Conservation (phyloP, 2,888 invertebrate species). For the Colletes collaris region DNA sequence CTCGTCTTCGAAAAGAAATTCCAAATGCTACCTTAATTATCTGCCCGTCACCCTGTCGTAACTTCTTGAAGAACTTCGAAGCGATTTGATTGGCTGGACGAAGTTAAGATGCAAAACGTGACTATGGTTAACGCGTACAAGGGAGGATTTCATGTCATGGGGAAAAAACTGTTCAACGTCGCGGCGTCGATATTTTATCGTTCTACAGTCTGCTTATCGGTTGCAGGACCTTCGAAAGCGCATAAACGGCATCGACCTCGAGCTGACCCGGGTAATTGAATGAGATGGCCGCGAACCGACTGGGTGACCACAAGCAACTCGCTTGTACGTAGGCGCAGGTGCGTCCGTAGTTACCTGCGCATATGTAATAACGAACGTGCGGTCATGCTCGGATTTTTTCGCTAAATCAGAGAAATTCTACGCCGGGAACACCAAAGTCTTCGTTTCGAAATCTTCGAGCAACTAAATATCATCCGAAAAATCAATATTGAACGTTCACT, state of each 20-base stretch:
- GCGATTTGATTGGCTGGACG: no score
- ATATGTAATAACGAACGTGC: conserved; percentile 50
- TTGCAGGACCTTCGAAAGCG: conserved; percentile 41
- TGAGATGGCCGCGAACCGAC: conserved; percentile 65
- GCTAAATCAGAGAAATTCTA: conserved; percentile 34
- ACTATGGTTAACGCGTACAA: conserved; percentile 16
- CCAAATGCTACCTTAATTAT: no score
- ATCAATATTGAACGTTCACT: no score
- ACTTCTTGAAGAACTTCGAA: not conserved
- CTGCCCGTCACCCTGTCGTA: no score
- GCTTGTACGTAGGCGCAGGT: conserved; percentile 57
- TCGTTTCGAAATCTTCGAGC: not conserved
- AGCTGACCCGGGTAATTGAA: conserved; percentile 71
- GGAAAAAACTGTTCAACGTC: conserved; percentile 44
- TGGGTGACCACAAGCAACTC: conserved; percentile 64
- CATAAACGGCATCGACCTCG: conserved; percentile 67
- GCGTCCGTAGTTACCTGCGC: conserved; percentile 33
- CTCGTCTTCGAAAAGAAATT: no score
- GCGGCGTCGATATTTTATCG: conserved; percentile 48
- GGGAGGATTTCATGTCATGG: conserved; percentile 24
- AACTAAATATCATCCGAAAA: no score
- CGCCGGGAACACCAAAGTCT: not conserved
- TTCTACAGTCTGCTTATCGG: conserved; percentile 30
- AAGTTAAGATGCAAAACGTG: conserved; percentile 34
- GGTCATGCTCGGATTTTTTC: conserved; percentile 42